Conservation (phyloP, 1,140 invertebrate genomes). For the Vollenhovia emeryi region DNA sequence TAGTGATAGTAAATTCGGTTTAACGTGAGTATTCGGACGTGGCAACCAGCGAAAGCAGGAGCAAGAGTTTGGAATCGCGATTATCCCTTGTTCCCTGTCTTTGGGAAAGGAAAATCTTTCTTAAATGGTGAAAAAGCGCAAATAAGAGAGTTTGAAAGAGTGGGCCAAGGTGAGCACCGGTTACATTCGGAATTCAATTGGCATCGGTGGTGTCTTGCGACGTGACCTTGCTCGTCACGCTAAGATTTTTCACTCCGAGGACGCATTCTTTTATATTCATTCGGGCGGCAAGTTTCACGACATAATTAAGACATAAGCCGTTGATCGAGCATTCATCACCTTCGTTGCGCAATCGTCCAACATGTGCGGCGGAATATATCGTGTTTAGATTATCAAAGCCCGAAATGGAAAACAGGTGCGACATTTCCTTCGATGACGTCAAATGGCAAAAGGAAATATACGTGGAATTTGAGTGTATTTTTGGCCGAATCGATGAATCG, state of each 20-base stretch:
- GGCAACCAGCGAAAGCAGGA: conserved; percentile 20
- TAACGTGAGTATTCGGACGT: not conserved
- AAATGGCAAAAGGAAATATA: no score
- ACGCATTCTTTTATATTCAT: not conserved
- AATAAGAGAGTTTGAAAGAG: conserved; percentile 27
- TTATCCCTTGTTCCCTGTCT: no score
- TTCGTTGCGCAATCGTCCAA: conserved; percentile 44
- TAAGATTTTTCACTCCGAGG: conserved; percentile 8
- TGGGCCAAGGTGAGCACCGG: conserved; percentile 61
- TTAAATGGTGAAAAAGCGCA: conserved; percentile 17
- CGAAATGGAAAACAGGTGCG: conserved; percentile 68
- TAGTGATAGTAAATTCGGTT: no score
- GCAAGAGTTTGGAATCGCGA: no score
- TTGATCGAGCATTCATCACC: not conserved
- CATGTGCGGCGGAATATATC: conserved; percentile 40
- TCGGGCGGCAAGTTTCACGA: not conserved
- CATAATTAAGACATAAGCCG: not conserved
- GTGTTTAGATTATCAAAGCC: conserved; percentile 68
- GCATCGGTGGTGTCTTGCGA: not conserved
- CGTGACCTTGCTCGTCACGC: not conserved
- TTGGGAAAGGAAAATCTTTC: no score
- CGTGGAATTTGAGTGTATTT: no score
- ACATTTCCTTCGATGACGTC: no score
- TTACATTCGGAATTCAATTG: conserved; percentile 53
- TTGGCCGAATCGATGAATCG: conserved; percentile 1